Percentiles rank a stretch among this genome's conserved stretches.
phyloP scores from a whole-genome alignment of 2,797 vertebrate genomes.

The Lagocephalus sceleratus region DNA sequence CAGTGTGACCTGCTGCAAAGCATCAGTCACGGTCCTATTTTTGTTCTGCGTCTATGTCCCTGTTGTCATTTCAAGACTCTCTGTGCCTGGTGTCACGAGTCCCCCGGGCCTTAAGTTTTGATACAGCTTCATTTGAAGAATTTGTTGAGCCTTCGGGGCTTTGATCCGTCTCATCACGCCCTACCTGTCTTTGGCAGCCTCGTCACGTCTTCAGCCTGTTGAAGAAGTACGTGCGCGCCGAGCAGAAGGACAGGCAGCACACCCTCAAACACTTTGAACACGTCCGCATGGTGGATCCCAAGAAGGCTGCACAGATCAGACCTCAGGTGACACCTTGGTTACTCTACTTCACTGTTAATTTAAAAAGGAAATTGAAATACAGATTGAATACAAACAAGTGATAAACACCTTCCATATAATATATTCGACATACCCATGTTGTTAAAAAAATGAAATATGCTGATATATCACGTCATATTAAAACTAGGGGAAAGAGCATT shows the following conservation, averaged over 20 bases:
- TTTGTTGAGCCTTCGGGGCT: background rate
- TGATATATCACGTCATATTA: too few species aligned
- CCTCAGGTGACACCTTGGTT: conserved; percentile 76
- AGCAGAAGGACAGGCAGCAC: conserved; percentile 97
- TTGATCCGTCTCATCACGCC: background rate
- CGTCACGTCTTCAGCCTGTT: conserved; percentile 94
- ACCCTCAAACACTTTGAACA: conserved; percentile 97
- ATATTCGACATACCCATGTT: too few species aligned
- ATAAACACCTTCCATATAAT: too few species aligned
- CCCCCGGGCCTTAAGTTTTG: background rate
- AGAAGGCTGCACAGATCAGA: conserved; percentile 96
- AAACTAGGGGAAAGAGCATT: too few species aligned
- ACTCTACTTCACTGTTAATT: too few species aligned
- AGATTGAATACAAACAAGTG: too few species aligned
- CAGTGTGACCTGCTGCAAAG: conserved; percentile 10
- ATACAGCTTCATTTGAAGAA: background rate
- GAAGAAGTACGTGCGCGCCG: conserved; percentile 95
- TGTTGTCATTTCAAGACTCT: background rate
- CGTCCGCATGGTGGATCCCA: conserved; percentile 95
- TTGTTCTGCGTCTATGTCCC: background rate
- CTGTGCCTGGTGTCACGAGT: background rate
- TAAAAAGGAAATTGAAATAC: too few species aligned
- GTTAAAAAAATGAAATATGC: too few species aligned
- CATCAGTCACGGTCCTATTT: conserved; percentile 12
- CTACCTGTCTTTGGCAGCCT: conserved; percentile 74